Conservation (phyloP, 2,888 invertebrate species). For the Parascotia fuliginaria region DNA sequence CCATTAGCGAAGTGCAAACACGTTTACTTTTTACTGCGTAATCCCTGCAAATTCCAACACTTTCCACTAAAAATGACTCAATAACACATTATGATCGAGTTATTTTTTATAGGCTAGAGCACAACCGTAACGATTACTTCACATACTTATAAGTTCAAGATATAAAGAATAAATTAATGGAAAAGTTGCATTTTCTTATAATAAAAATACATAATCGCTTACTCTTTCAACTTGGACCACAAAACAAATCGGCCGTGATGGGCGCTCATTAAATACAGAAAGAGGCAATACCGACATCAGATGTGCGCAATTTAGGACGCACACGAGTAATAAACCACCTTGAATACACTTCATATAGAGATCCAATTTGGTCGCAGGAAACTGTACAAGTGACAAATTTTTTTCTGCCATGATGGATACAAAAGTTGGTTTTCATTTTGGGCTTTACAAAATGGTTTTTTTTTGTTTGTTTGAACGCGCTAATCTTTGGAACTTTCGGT, state of each 20-base stretch:
- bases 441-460: too few relatives aligned
- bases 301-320: conserved; percentile 66
- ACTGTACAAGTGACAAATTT: not conserved
- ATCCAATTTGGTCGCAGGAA: conserved; percentile 1
- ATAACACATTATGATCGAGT: too few relatives aligned
- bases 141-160: too few relatives aligned
- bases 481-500: too few relatives aligned
- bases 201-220: not conserved
- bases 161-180: not conserved
- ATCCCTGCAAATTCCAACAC: too few relatives aligned
- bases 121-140: too few relatives aligned
- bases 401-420: not conserved
- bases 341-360: not conserved
- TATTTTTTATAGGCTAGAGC: too few relatives aligned
- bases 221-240: conserved; percentile 37
- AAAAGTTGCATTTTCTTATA: not conserved
- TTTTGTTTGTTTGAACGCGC: too few relatives aligned
- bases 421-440: not conserved
- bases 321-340: conserved; percentile 53
- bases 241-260: conserved; percentile 58
- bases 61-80: too few relatives aligned
- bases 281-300: conserved; percentile 70
- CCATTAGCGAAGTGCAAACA: too few relatives aligned
- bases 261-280: conserved; percentile 70
- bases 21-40: too few relatives aligned